Conservation (phyloP, 2,888 invertebrate species). For the Dasypogon diadema region DNA sequence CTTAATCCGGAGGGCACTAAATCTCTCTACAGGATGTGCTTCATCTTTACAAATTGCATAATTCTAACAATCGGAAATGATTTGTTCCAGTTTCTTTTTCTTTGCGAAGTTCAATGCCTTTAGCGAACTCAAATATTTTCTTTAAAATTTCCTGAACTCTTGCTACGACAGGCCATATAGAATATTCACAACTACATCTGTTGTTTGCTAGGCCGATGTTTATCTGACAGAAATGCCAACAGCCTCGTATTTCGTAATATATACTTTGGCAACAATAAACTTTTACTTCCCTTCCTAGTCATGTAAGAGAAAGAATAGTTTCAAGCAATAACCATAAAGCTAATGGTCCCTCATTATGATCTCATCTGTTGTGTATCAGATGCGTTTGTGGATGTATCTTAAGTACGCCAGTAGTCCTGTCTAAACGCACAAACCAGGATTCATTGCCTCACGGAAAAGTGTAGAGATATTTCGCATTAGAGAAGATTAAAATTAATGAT, state of each 20-base stretch:
- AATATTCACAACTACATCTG: too few relatives aligned
- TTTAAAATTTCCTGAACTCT: too few relatives aligned
- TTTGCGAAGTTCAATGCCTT: too few relatives aligned
- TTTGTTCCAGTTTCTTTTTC: too few relatives aligned
- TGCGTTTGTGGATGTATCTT: neutral
- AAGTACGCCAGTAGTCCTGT: neutral
- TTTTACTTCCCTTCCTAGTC: neutral
- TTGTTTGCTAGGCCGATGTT: too few relatives aligned
- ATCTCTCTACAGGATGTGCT: too few relatives aligned
- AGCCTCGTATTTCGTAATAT: neutral
- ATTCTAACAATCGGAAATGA: too few relatives aligned
- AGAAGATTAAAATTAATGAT: slow-evolving; percentile 44
- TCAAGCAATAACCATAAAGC: slow-evolving; percentile 10
- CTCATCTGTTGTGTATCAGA: neutral
- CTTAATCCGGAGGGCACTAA: neutral
- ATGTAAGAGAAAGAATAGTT: neutral
- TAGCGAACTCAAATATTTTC: too few relatives aligned
- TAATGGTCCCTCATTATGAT: neutral
- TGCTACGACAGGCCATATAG: too few relatives aligned
- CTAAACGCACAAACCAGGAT: neutral
- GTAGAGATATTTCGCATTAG: neutral
- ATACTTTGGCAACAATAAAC: neutral
- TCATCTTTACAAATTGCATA: too few relatives aligned
- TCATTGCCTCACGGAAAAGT: neutral
- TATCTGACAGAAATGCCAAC: neutral